Evolutionary conservation across 1,140 invertebrate genomes (phyloP).

Genomic region (Calliphora vicina): DNA sequence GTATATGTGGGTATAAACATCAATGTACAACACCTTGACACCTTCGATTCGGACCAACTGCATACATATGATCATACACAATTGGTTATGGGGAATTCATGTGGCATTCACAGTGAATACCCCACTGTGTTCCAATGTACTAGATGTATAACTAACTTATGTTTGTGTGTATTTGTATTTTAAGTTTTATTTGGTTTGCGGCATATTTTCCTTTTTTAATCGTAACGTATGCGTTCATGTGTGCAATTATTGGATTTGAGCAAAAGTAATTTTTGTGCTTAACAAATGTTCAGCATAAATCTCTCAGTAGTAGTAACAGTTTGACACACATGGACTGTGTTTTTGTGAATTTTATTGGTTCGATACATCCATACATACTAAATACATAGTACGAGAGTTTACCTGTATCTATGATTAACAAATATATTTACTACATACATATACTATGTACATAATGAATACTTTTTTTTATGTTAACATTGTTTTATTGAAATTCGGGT

Average conservation of each 20-base stretch:
- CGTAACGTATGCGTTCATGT: slow-evolving; percentile 8
- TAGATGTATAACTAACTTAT: neutral
- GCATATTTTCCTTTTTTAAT: neutral
- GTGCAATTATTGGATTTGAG: slow-evolving; percentile 17
- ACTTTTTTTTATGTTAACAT: too few relatives aligned
- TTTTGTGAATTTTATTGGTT: too few relatives aligned
- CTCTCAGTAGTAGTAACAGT: slow-evolving; percentile 8
- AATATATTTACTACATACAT: too few relatives aligned
- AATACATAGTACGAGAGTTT: too few relatives aligned
- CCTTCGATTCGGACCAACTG: neutral
- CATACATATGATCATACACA: neutral
- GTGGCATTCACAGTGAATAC: slow-evolving; percentile 20
- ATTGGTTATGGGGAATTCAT: neutral
- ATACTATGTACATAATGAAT: too few relatives aligned
- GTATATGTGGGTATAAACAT: neutral
- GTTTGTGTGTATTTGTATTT: neutral
- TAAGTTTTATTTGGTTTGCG: neutral
- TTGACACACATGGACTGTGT: neutral
- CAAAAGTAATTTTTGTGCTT: neutral
- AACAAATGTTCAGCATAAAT: slow-evolving; percentile 4
- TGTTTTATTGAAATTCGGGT: too few relatives aligned
- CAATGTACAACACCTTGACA: slow-evolving; percentile 6
- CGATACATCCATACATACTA: too few relatives aligned
- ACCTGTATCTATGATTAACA: too few relatives aligned
- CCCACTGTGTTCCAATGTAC: too few relatives aligned